Conservation (phyloP, 53 echinoderm and acorn worm genomes). For the Glandiceps talaboti region DNA sequence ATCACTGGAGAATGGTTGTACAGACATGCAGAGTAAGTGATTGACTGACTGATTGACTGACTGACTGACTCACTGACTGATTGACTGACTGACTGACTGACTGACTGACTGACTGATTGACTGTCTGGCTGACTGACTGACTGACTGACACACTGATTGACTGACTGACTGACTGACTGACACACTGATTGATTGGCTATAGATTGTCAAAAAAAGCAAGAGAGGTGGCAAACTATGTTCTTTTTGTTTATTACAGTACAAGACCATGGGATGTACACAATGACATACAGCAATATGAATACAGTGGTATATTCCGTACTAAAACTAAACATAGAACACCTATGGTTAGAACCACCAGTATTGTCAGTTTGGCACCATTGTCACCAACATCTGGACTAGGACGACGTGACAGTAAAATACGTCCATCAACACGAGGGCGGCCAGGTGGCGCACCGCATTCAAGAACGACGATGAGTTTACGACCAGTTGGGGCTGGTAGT, state of each 20-base stretch:
- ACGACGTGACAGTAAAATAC: background rate
- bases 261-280: slow-evolving; percentile 87
- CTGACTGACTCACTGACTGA: no score
- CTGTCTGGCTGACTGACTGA: no score
- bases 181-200: no score
- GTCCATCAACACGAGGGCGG: background rate
- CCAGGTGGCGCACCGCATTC: background rate
- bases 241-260: slow-evolving; percentile 21
- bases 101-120: no score
- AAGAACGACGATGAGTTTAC: slow-evolving; percentile 12
- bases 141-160: no score
- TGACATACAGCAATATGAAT: slow-evolving; percentile 89
- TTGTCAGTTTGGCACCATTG: slow-evolving; percentile 67
- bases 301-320: slow-evolving; percentile 69
- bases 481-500: slow-evolving; percentile 21
- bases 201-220: no score
- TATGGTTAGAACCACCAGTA: slow-evolving; percentile 83
- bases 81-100: no score
- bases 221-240: no score
- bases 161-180: no score
- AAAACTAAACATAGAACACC: slow-evolving; percentile 76
- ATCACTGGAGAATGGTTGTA: slow-evolving; percentile 87
- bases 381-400: slow-evolving; percentile 10
- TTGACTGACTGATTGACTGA: no score
- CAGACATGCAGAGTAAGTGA: slow-evolving; percentile 94